phyloP scores from a whole-genome alignment of 2,888 invertebrate genomes.

The Tanytarsus gracilentus region DNA sequence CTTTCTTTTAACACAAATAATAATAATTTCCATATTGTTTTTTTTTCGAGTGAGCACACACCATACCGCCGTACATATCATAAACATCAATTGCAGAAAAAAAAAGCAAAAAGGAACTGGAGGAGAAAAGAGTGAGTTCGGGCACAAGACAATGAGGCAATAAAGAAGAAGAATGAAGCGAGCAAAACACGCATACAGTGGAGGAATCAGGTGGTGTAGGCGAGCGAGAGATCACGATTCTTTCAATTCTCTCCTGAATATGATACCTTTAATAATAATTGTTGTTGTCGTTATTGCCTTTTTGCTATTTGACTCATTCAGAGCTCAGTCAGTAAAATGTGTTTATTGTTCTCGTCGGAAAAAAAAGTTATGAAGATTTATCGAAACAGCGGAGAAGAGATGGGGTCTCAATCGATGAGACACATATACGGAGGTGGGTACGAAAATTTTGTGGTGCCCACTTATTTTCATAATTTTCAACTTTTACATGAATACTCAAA shows the following conservation, averaged over 20 bases:
- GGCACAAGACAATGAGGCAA: no score
- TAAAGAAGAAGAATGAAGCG: neutral
- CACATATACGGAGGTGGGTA: no score
- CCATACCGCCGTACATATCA: slow-evolving; percentile 7
- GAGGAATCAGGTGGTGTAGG: slow-evolving; percentile 14
- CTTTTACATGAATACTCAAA: no score
- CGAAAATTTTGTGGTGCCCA: no score
- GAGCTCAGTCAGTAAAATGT: neutral
- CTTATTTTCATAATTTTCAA: no score
- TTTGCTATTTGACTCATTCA: slow-evolving; percentile 9
- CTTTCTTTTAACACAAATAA: neutral
- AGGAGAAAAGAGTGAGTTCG: slow-evolving; percentile 6
- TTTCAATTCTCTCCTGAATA: no score
- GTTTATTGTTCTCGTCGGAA: slow-evolving; percentile 12
- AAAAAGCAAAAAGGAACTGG: slow-evolving; percentile 17
- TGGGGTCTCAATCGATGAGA: no score
- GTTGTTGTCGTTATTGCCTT: no score
- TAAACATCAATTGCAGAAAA: slow-evolving; percentile 3
- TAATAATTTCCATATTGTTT: slow-evolving; percentile 26
- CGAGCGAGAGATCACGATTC: neutral
- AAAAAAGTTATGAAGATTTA: no score
- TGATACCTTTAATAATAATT: neutral
- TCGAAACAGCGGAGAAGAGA: no score
- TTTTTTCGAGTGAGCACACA: neutral
- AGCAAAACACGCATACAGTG: slow-evolving; percentile 1